Conservation (phyloP, 2,888 invertebrate genomes). For the Hylaea fasciaria region DNA sequence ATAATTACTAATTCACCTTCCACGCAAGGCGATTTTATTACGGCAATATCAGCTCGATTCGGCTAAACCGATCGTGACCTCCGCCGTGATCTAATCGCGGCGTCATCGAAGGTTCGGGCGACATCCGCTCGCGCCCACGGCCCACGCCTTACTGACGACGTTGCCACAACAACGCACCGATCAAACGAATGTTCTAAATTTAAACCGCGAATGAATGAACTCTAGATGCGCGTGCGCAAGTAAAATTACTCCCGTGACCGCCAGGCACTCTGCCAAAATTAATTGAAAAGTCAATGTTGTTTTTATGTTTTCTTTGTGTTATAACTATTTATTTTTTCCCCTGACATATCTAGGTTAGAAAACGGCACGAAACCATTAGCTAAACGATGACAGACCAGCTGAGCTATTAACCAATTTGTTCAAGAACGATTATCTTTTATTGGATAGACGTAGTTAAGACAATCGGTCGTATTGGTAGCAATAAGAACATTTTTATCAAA, state of each 20-base stretch:
- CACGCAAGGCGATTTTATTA: slow-evolving; percentile 12
- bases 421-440: slow-evolving; percentile 19
- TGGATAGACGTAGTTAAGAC: slow-evolving; percentile 12
- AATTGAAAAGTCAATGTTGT: slow-evolving; percentile 36
- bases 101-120: slow-evolving; percentile 35
- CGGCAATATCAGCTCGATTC: slow-evolving; percentile 12
- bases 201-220: slow-evolving; percentile 77
- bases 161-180: slow-evolving; percentile 45
- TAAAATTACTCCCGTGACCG: slow-evolving; percentile 65
- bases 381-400: slow-evolving; percentile 33
- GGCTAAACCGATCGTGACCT: slow-evolving; percentile 32
- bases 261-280: slow-evolving; percentile 54
- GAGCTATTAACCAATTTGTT: slow-evolving; percentile 35
- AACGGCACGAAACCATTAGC: slow-evolving; percentile 25
- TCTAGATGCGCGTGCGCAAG: slow-evolving; percentile 68
- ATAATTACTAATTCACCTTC: not conserved
- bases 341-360: slow-evolving; percentile 35
- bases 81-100: slow-evolving; percentile 34
- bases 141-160: slow-evolving; percentile 46
- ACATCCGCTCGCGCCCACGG: slow-evolving; percentile 57
- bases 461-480: not conserved
- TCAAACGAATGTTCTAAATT: slow-evolving; percentile 58
- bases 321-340: slow-evolving; percentile 31
- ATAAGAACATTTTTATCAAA: not conserved
- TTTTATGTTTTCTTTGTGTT: slow-evolving; percentile 37